These are phyloP conservation scores for Morinoia aosen DNA, from an alignment of 2,888 invertebrate genomes.

Conservation along the genomic window DNA sequence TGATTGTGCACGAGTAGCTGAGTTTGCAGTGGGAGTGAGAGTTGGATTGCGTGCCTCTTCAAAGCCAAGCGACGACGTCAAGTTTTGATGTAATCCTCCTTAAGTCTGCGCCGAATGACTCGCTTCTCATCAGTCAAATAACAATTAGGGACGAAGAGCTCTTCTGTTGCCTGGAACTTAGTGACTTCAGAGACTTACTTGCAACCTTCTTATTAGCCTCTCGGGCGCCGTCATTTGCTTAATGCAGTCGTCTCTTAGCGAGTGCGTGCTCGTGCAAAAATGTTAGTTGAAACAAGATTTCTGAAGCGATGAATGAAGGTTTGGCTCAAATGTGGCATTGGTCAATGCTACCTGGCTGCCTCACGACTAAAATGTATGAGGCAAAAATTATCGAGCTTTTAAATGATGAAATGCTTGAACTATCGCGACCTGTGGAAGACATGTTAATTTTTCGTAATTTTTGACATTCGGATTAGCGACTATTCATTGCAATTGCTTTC, in stretches of 20 bases:
- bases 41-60: not conserved
- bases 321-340: not conserved
- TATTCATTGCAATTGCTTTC: no score
- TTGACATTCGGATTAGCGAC: no score
- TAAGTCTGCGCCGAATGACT: not conserved
- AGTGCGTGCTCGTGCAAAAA: not conserved
- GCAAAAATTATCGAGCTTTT: not conserved
- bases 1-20: not conserved
- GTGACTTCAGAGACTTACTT: not conserved
- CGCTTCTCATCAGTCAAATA: not conserved
- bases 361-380: not conserved
- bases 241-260: not conserved
- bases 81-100: not conserved
- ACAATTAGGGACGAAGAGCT: not conserved
- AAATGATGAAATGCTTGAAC: no score
- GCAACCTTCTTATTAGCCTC: not conserved
- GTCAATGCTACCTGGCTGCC: not conserved
- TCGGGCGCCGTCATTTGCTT: not conserved
- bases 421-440: no score
- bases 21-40: not conserved
- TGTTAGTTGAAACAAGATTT: not conserved
- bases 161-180: not conserved
- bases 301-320: not conserved
- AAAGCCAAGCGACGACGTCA: slow-evolving; percentile 16
- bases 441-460: no score